Conservation (phyloP, 2,888 invertebrate species). For the Acleris cristana region DNA sequence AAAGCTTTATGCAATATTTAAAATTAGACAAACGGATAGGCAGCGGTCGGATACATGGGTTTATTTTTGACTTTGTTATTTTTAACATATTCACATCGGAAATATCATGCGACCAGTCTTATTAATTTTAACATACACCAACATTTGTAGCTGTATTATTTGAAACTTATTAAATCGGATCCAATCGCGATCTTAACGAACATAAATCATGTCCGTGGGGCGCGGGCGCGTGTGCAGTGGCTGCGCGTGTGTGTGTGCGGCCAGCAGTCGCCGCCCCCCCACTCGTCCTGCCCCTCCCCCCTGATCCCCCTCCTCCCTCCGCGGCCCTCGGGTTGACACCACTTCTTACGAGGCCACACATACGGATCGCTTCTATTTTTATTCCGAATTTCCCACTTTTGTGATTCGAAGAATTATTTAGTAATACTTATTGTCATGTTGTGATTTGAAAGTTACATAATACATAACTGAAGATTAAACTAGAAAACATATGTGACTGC, state of each 20-base stretch:
- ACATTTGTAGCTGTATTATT: slow-evolving; percentile 22
- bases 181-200: slow-evolving; percentile 53
- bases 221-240: slow-evolving; percentile 43
- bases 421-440: not conserved
- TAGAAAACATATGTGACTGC: too few species aligned
- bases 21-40: too few species aligned
- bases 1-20: too few species aligned
- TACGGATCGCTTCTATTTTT: slow-evolving; percentile 60
- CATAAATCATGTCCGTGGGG: slow-evolving; percentile 61
- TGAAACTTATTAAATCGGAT: slow-evolving; percentile 56
- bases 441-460: not conserved
- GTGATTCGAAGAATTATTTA: slow-evolving; percentile 14
- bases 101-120: too few species aligned
- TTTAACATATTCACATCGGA: too few species aligned
- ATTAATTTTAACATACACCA: not conserved
- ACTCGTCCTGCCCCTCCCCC: slow-evolving; percentile 30
- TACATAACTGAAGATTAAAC: not conserved
- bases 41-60: too few species aligned
- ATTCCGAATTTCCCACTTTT: slow-evolving; percentile 54
- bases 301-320: slow-evolving; percentile 40
- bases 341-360: slow-evolving; percentile 56
- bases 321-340: slow-evolving; percentile 51
- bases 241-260: slow-evolving; percentile 7
- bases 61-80: too few species aligned
- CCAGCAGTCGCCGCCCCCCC: slow-evolving; percentile 13